Conservation (phyloP, 2,888 invertebrate species). For the Nephrocerus scutellatus region DNA sequence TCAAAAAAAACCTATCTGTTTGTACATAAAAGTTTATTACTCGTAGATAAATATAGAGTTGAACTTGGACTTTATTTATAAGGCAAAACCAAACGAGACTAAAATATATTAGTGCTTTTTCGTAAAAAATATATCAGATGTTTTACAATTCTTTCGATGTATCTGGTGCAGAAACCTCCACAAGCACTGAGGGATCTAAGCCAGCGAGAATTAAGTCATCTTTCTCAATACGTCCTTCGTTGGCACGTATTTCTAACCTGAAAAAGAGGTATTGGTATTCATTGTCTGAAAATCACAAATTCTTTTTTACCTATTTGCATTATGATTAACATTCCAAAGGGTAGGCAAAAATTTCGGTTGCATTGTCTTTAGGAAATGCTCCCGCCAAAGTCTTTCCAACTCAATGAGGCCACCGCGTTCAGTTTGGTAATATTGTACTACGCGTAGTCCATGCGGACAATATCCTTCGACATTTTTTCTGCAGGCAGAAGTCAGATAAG, state of each 20-base stretch:
- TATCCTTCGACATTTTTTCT: slow-evolving; percentile 50
- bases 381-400: slow-evolving; percentile 67
- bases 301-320: slow-evolving; percentile 54
- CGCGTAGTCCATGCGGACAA: slow-evolving; percentile 53
- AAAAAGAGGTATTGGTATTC: too few species aligned
- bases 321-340: slow-evolving; percentile 70
- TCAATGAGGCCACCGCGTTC: slow-evolving; percentile 55
- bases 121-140: too few species aligned
- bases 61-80: too few species aligned
- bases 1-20: too few species aligned
- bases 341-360: slow-evolving; percentile 62
- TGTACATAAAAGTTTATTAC: too few species aligned
- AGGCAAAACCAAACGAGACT: too few species aligned
- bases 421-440: slow-evolving; percentile 54
- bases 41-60: too few species aligned
- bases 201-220: slow-evolving; percentile 45
- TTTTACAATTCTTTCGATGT: too few species aligned
- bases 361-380: slow-evolving; percentile 69
- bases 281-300: too few species aligned
- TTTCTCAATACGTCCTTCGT: slow-evolving; percentile 50
- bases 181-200: slow-evolving; percentile 26
- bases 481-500: slow-evolving; percentile 3
- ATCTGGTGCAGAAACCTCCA: too few species aligned
- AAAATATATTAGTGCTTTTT: too few species aligned
- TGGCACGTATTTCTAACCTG: slow-evolving; percentile 51